phyloP scores from a whole-genome alignment of 2,888 invertebrate genomes.

The Ichneumoninae sp. region DNA sequence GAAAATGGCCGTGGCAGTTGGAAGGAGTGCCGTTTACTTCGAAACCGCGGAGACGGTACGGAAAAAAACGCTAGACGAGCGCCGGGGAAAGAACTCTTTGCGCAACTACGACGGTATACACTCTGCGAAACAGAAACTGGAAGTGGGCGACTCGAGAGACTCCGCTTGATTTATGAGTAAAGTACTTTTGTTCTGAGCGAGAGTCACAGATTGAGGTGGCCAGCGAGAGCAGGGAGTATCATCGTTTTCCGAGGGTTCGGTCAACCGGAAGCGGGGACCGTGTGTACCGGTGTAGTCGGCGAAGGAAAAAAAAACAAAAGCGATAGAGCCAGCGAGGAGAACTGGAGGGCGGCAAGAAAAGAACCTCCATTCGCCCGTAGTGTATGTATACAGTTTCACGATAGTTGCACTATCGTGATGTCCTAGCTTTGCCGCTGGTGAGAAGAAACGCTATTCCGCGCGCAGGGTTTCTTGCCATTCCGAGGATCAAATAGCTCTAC shows the following conservation, averaged over 20 bases:
- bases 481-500: conserved; percentile 58
- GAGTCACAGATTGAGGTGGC: conserved; percentile 23
- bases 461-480: conserved; percentile 48
- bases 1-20: neutral
- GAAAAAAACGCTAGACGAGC: conserved; percentile 20
- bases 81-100: conserved; percentile 13
- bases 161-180: conserved; percentile 63
- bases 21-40: conserved; percentile 38
- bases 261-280: conserved; percentile 57
- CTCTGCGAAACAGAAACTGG: conserved; percentile 42
- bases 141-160: conserved; percentile 60
- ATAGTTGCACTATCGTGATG: conserved; percentile 28
- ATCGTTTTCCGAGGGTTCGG: conserved; percentile 58
- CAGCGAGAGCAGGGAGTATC: conserved; percentile 28
- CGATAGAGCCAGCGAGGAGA: conserved; percentile 40
- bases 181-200: conserved; percentile 49
- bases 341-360: conserved; percentile 38
- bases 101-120: conserved; percentile 36
- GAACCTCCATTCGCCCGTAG: conserved; percentile 27
- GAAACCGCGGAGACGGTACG: conserved; percentile 29
- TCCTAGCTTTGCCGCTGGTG: neutral
- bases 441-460: conserved; percentile 51
- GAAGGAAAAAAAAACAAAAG: conserved; percentile 53
- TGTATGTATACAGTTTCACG: conserved; percentile 15
- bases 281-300: conserved; percentile 21